These are phyloP conservation scores for Paguma larvata DNA, from an alignment of 2,797 vertebrate species.

Conservation along the genomic window DNA sequence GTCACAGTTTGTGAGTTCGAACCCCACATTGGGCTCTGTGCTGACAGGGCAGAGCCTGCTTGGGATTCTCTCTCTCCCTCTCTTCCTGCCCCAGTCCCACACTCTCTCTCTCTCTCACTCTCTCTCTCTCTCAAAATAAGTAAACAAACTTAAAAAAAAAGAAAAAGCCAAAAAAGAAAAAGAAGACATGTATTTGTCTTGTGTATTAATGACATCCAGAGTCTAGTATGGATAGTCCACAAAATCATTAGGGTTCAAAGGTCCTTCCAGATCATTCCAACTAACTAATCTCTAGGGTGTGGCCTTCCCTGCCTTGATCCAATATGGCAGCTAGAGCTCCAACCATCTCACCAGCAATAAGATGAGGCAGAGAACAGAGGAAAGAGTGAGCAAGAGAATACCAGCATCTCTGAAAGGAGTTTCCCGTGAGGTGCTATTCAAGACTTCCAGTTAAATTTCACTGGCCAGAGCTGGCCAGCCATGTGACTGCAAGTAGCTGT, in stretches of 20 bases:
- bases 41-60: too few relatives aligned
- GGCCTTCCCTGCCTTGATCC: background rate
- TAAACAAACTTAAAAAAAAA: too few relatives aligned
- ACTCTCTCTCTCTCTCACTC: accelerated
- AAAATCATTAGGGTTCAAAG: background rate
- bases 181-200: background rate
- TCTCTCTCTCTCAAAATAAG: too few relatives aligned
- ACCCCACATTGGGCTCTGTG: too few relatives aligned
- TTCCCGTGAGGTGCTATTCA: background rate
- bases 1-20: too few relatives aligned
- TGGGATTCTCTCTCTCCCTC: too few relatives aligned
- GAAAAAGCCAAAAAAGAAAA: background rate
- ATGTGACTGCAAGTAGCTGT: background rate
- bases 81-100: too few relatives aligned
- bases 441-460: background rate
- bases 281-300: background rate
- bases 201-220: background rate
- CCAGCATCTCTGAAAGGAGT: background rate
- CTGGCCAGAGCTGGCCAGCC: background rate
- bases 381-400: background rate
- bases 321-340: background rate
- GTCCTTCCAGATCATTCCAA: background rate
- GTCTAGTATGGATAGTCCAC: background rate
- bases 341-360: background rate
- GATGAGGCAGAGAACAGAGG: background rate